Conservation (phyloP, 2,797 vertebrate species). For the Crax fasciolata region DNA sequence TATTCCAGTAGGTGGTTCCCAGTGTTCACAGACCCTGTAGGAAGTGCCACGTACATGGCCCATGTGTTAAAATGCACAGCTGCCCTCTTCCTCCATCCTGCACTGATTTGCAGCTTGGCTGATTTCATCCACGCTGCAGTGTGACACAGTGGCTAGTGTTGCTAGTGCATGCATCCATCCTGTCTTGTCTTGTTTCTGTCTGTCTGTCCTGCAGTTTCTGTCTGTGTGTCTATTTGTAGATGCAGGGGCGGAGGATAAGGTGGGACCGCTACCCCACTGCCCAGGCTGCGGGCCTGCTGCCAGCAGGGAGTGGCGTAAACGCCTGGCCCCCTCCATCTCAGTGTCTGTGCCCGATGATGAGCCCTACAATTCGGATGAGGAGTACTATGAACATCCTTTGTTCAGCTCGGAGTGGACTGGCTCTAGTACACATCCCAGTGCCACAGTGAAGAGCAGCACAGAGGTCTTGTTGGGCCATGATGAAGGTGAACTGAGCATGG, state of each 20-base stretch:
- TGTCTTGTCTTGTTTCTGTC: conserved; percentile 63
- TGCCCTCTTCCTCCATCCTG: neutral
- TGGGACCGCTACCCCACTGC: conserved; percentile 90
- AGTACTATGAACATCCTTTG: conserved; percentile 96
- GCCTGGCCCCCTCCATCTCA: conserved; percentile 94
- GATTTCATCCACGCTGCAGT: conserved; percentile 27
- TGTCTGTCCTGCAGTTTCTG: conserved; percentile 92
- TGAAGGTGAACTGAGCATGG: conserved; percentile 95
- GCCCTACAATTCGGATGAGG: conserved; percentile 93
- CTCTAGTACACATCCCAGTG: conserved; percentile 88
- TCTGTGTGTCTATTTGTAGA: conserved; percentile 94
- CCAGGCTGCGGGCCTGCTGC: conserved; percentile 85
- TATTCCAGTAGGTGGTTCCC: neutral
- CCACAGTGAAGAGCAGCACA: conserved; percentile 84
- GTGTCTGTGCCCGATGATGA: conserved; percentile 95
- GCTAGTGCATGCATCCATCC: conserved; percentile 13
- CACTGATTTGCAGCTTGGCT: conserved; percentile 15
- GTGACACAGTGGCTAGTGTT: neutral
- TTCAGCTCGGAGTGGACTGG: conserved; percentile 95
- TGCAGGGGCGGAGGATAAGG: conserved; percentile 95
- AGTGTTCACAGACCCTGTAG: neutral
- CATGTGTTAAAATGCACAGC: neutral
- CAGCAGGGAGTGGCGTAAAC: conserved; percentile 87
- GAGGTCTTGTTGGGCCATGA: conserved; percentile 91
- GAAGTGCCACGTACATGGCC: neutral